Conservation (phyloP, 2,113 vertebrate genomes). For the Melanocharis versteri region DNA sequence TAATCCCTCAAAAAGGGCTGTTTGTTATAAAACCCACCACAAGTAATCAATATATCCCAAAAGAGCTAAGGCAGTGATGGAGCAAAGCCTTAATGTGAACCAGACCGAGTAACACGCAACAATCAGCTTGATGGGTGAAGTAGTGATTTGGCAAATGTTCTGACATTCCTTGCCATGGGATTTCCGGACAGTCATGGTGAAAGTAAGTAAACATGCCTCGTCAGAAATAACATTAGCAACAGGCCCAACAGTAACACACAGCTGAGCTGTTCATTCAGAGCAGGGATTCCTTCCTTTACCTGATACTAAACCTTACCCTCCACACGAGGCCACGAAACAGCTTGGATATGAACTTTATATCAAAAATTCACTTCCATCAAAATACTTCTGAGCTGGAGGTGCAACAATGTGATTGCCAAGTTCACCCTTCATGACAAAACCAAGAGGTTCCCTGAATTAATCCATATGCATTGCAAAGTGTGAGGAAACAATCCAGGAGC, state of each 20-base stretch:
- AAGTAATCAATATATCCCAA: conserved; percentile 35
- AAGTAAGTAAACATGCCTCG: conserved; percentile 36
- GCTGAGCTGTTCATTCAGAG: neutral
- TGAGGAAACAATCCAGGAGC: neutral
- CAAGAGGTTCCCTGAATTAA: neutral
- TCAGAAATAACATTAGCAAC: conserved; percentile 21
- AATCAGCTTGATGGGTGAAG: conserved; percentile 48
- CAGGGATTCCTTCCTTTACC: neutral
- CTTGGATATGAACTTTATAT: neutral
- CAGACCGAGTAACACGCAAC: neutral
- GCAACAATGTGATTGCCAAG: neutral
- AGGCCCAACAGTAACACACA: neutral
- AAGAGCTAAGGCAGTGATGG: neutral
- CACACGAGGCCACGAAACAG: neutral
- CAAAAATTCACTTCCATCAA: neutral
- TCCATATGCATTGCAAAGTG: neutral
- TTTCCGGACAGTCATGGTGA: conserved; percentile 39
- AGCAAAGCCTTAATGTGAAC: conserved; percentile 50
- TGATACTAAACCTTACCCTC: neutral
- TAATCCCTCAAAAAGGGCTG: neutral
- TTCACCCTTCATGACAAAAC: neutral
- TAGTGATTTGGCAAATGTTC: conserved; percentile 48
- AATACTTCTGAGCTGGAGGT: neutral
- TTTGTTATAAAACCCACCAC: conserved; percentile 33
- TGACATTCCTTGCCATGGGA: conserved; percentile 31